phyloP scores from a whole-genome alignment of 2,888 invertebrate genomes.

The Perizoma affinitatum region DNA sequence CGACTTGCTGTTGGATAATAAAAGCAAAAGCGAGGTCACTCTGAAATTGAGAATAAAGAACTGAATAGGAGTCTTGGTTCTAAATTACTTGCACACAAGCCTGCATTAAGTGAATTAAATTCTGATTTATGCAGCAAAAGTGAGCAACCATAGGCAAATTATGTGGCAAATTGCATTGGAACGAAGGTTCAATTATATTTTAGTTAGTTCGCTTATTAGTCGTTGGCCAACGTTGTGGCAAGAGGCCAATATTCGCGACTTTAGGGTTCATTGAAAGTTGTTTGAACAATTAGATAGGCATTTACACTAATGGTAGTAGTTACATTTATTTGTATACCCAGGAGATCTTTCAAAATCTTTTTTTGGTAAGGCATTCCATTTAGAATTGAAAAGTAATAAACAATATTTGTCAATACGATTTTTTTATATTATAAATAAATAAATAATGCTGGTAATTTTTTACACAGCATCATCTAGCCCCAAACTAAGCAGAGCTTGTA shows the following conservation, averaged over 20 bases:
- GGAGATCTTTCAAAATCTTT: no score
- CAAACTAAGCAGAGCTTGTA: no score
- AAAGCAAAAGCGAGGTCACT: background rate
- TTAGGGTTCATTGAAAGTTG: constrained; percentile 35
- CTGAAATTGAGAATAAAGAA: no score
- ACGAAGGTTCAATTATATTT: constrained; percentile 27
- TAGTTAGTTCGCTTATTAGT: constrained; percentile 20
- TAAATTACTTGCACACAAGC: constrained; percentile 1
- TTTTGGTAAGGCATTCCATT: no score
- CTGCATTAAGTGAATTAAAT: constrained; percentile 15
- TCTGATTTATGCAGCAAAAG: constrained; percentile 19
- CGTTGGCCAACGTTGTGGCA: constrained; percentile 31
- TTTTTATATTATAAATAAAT: no score
- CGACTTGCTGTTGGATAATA: no score
- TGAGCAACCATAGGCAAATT: constrained; percentile 23
- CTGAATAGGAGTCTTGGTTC: background rate
- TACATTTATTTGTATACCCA: background rate
- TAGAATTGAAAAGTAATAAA: no score
- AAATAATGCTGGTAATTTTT: no score
- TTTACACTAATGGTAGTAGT: background rate
- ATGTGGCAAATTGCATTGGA: constrained; percentile 21
- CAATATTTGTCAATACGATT: no score
- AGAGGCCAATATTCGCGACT: constrained; percentile 27
- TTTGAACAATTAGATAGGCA: background rate
- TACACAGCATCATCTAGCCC: no score